Conservation (phyloP, 2,888 invertebrate species). For the Tipula lateralis region DNA sequence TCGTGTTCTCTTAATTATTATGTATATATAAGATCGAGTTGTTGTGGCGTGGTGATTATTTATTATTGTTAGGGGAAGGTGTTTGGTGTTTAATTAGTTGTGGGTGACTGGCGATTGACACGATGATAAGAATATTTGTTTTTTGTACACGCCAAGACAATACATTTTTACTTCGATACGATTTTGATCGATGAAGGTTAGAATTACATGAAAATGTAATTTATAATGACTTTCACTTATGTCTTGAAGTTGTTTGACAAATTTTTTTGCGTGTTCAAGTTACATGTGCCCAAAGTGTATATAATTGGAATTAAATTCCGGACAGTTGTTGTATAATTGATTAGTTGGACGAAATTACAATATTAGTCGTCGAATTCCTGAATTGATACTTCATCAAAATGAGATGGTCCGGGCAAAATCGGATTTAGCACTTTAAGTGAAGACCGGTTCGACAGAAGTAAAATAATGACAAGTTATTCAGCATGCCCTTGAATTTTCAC, state of each 20-base stretch:
- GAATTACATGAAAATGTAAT: conserved; percentile 11
- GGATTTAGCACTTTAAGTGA: no score
- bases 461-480: no score
- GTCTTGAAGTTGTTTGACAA: neutral
- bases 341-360: no score
- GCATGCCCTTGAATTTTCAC: no score
- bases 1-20: conserved; percentile 11
- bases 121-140: conserved; percentile 2
- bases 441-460: no score
- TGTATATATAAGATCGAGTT: neutral
- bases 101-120: conserved; percentile 24
- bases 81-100: neutral
- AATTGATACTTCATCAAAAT: no score
- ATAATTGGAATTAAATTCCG: neutral
- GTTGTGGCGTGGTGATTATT: neutral
- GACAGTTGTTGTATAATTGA: neutral
- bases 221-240: conserved; percentile 11
- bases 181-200: conserved; percentile 24
- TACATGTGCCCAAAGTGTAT: neutral
- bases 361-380: no score
- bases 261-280: neutral
- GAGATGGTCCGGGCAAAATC: no score
- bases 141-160: neutral
- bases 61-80: neutral
- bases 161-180: neutral